Percentiles rank a stretch among this genome's conserved stretches.
Conservation (phyloP, 2,113 vertebrate genomes). For the Sinocyclocheilus maitianheensis region DNA sequence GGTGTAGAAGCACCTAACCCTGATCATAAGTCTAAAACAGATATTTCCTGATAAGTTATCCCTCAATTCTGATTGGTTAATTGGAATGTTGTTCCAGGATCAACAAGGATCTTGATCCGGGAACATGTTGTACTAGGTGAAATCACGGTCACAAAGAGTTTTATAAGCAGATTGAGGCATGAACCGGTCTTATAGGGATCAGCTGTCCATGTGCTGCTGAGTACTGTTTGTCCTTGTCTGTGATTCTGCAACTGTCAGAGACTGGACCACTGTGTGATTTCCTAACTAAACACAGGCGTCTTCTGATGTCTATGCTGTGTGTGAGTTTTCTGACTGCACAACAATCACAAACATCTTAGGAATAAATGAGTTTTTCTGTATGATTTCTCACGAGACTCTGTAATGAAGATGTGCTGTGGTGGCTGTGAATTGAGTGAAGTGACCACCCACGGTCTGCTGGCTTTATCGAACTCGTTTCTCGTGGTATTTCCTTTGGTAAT, state of each 20-base stretch:
- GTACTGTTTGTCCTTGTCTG: constrained; percentile 56
- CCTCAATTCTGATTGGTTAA: too few relatives aligned
- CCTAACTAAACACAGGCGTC: constrained; percentile 55
- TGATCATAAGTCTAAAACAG: too few relatives aligned
- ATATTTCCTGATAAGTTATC: too few relatives aligned
- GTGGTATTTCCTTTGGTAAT: constrained; percentile 60
- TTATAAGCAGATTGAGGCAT: constrained; percentile 68
- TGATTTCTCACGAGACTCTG: neutral
- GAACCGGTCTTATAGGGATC: constrained; percentile 70
- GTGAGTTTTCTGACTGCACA: neutral
- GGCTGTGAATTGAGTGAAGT: constrained; percentile 53
- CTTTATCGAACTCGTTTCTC: constrained; percentile 29
- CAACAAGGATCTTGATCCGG: too few relatives aligned
- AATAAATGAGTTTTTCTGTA: constrained; percentile 23
- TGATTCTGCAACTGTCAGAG: constrained; percentile 45
- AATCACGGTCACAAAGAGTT: constrained; percentile 50
- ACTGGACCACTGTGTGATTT: constrained; percentile 52
- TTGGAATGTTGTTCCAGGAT: too few relatives aligned
- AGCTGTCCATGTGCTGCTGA: constrained; percentile 67
- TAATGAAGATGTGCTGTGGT: neutral
- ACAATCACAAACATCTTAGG: constrained; percentile 6
- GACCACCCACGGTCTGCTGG: constrained; percentile 55
- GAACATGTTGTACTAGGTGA: too few relatives aligned
- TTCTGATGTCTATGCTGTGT: constrained; percentile 44
- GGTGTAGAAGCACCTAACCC: too few relatives aligned